Conservation (phyloP, 2,888 invertebrate species). For the Zygogramma bicolorata region DNA sequence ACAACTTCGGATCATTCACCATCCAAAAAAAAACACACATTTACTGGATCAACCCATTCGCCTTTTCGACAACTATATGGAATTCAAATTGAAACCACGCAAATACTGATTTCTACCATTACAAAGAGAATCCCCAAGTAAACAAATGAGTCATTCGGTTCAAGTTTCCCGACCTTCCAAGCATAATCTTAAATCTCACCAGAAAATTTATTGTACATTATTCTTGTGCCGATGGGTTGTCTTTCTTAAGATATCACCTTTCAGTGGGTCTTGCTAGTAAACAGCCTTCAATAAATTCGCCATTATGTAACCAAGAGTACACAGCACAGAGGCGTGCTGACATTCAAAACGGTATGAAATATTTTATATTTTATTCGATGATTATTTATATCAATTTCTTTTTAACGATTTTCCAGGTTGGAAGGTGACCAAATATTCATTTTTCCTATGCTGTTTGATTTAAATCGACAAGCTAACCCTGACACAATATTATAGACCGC, state of each 20-base stretch:
- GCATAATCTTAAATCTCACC: constrained; percentile 24
- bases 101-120: neutral
- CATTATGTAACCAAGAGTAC: constrained; percentile 26
- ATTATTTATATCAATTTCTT: no score
- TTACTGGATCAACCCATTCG: neutral
- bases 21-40: neutral
- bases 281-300: constrained; percentile 33
- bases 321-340: constrained; percentile 24
- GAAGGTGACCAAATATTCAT: no score
- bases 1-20: no score
- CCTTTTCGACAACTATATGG: neutral
- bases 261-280: constrained; percentile 24
- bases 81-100: constrained; percentile 5
- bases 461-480: no score
- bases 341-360: no score
- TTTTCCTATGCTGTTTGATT: no score
- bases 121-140: constrained; percentile 20
- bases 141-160: constrained; percentile 26
- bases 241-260: constrained; percentile 32
- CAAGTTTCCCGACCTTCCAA: constrained; percentile 29
- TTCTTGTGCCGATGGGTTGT: constrained; percentile 18
- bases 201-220: constrained; percentile 25
- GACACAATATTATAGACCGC: no score
- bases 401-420: no score
- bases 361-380: no score